Conservation (phyloP, 2,888 invertebrate genomes). For the Dusona sp. region DNA sequence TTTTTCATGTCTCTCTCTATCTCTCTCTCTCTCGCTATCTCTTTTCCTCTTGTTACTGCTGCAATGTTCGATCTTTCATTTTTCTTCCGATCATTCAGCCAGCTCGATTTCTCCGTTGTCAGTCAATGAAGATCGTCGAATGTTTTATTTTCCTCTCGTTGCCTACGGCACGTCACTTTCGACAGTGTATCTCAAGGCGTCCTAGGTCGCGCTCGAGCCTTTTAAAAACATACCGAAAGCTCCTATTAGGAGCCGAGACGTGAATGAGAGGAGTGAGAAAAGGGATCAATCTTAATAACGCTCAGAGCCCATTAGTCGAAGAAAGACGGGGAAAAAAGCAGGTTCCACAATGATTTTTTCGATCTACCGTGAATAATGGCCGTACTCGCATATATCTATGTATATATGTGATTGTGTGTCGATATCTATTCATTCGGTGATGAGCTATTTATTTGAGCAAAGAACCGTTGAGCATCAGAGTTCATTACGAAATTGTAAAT, state of each 20-base stretch:
- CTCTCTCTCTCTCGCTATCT: slow-evolving; percentile 5
- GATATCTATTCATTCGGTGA: background rate
- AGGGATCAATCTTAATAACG: slow-evolving; percentile 58
- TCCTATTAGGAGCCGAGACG: background rate
- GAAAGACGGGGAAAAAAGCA: slow-evolving; percentile 35
- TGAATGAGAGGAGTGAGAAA: slow-evolving; percentile 34
- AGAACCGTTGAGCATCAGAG: background rate
- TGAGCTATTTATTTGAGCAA: slow-evolving; percentile 22
- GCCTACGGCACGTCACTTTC: slow-evolving; percentile 10
- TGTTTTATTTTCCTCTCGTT: background rate
- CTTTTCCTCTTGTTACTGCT: background rate
- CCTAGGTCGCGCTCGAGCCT: slow-evolving; percentile 10
- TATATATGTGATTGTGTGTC: background rate
- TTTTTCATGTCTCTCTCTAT: slow-evolving; percentile 2
- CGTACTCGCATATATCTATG: background rate
- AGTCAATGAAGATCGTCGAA: slow-evolving; percentile 31
- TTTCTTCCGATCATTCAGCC: slow-evolving; percentile 8
- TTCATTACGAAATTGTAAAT: slow-evolving; percentile 19
- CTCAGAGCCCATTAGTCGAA: slow-evolving; percentile 50
- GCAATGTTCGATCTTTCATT: slow-evolving; percentile 14
- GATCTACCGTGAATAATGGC: background rate
- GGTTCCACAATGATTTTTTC: slow-evolving; percentile 11
- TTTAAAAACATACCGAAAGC: slow-evolving; percentile 15
- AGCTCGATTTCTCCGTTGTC: slow-evolving; percentile 15
- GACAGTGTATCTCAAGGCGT: slow-evolving; percentile 8